Base-by-base conservation (phyloP, 2,888 invertebrate species). In the Cataglyphis cursor region DNA sequence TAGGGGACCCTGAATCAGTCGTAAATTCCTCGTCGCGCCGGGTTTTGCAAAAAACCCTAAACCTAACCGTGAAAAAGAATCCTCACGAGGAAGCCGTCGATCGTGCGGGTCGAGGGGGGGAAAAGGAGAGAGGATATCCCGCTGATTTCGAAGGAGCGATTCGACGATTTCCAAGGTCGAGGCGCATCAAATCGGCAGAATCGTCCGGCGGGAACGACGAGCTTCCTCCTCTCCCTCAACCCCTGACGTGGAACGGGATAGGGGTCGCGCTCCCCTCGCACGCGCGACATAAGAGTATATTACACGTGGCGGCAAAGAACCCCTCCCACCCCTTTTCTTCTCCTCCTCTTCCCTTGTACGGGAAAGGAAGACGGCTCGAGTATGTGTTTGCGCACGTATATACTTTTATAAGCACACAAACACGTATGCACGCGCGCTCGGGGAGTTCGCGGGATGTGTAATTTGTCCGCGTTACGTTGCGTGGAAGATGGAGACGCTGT, bases 401-500 rank as follows among this genome's bases (percentile, higher is more conserved):
- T 66, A 68, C 81, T 41, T 57, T 76, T 76, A 61, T 66, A 57
- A 28, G 61, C 54, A 35, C 82, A 68, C 62, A 21, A 18, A 64
- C 84, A 72, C 51, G 81, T 24, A 44, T 31, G 83, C 41, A 44
- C 31, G 44, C 72, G 28, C 62, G 64, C 48, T 28, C 64, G 51
- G 74, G 64, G 41, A 65, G 61, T 64, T 44, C 64, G 61, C 31
- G 35, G 80, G 80, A 81, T 73, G 85, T 88, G 92, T 92, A 92
- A 92, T 92, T 92, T 92, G 92, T 92, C 88, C 90, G 90, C 88
- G 92, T 92, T 92, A 91, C 88, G 87, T 87, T 90, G 89, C 90
- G 90, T 75, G 90, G 87, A 89, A 89, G 85, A 90, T 90, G 87
- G 88, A 89, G 86, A 87, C 83, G n/a, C 51, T n/a, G 51, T 8